phyloP scores from a whole-genome alignment of 2,888 invertebrate genomes.

The Lithophane leautieri region DNA sequence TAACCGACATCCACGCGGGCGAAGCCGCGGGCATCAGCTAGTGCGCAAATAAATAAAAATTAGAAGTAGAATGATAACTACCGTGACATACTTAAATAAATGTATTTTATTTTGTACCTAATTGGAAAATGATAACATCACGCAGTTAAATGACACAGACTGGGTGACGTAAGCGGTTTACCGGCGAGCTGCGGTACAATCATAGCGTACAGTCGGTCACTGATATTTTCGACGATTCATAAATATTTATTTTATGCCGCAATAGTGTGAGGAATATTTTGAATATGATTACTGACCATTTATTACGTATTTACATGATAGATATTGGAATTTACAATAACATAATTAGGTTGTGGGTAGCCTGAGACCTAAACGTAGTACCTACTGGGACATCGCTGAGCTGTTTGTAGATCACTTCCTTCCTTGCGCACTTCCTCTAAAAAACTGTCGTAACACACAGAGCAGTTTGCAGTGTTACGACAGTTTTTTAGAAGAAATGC shows the following conservation, averaged over 20 bases:
- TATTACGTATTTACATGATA: not conserved
- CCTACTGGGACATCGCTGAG: too few species aligned
- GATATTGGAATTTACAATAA: not conserved
- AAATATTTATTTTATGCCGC: not conserved
- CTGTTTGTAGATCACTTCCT: too few species aligned
- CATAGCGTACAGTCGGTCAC: not conserved
- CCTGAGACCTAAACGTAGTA: too few species aligned
- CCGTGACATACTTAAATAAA: too few species aligned
- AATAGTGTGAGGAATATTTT: not conserved
- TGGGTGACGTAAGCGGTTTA: too few species aligned
- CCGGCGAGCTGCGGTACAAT: not conserved
- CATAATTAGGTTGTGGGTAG: too few species aligned
- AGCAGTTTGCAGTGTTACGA: too few species aligned
- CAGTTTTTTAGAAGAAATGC: too few species aligned
- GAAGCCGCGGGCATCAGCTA: too few species aligned
- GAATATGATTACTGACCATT: not conserved
- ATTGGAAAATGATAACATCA: not conserved
- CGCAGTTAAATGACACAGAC: not conserved
- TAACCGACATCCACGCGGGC: too few species aligned
- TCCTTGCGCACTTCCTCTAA: too few species aligned
- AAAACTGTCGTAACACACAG: too few species aligned
- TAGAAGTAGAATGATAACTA: not conserved
- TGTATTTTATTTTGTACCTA: not conserved
- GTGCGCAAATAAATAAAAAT: not conserved
- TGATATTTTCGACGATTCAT: not conserved